Evolutionary conservation across 2,888 invertebrate species (phyloP), one percentile per base, ranked within the genome.

Genomic region (Rhorus exstirpatorius): DNA sequence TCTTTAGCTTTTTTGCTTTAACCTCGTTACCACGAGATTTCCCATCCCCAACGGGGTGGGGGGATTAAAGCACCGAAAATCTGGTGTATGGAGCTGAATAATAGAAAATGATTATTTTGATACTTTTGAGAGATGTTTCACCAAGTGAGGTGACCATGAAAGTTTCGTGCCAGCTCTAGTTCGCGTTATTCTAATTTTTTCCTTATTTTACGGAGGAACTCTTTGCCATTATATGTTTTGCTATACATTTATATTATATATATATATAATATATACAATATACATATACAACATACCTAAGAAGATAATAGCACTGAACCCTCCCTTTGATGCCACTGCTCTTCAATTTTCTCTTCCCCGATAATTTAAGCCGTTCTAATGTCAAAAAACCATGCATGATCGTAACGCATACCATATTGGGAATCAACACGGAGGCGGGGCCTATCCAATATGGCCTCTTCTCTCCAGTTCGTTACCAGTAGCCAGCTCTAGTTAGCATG

Each of bases 21-120:
- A 49, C 58, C 49, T 77, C 60, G 68, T 77, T 61, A 68, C 17
- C 41, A 14, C 21, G 58, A 44, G 67, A 58, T 41, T 44, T 53
- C 58, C 58, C 17, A 21, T 24, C 44, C n/a, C n/a, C 24, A 31
- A 17, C 46, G 35, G 46, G 58, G 19, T 49, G 31, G 17, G 46
- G 17, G 24, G 24, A 26, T 26, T 31, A 31, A 14, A 24, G n/a
- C 14, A 46, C 31, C 19, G 46, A 12, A 46, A 60, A 49, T n/a
- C n/a, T n/a, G 35, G 46, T 35, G 49, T 24, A 17, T 21, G 49
- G 17, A 21, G 49, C 63, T 35, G n/a, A 60, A 60, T 35, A 77
- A 24, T 19, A 46, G 10, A 41, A 58, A 14, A 24, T 46, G 31
- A 71, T 46, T 35, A 46, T 67, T 26, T 76, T 76, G 17, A 21